These are phyloP conservation scores for Macrobrachium rosenbergii DNA, from an alignment of 1,140 invertebrate genomes.

Conservation along the genomic window DNA sequence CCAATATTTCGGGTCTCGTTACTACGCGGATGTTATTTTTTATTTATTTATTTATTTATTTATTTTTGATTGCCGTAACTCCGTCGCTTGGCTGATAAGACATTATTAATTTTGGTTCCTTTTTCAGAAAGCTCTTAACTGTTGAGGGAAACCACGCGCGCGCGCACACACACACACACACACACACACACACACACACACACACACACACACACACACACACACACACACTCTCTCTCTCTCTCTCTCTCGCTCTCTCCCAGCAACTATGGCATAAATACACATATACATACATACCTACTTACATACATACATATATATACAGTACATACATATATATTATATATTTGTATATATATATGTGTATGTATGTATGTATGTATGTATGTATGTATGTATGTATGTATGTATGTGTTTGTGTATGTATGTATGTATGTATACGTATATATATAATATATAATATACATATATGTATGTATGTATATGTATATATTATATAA, in stretches of 20 bases:
- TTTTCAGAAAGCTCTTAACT: too few relatives aligned
- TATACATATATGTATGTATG: constrained; percentile 15
- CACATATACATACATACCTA: neutral
- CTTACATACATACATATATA: neutral
- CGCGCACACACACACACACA: neutral
- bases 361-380: neutral
- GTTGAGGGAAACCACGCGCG: too few relatives aligned
- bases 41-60: too few relatives aligned
- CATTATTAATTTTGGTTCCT: too few relatives aligned
- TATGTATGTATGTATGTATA: neutral
- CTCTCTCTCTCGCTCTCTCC: too few relatives aligned
- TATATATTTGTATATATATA: constrained; percentile 2
- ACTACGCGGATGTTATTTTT: too few relatives aligned
- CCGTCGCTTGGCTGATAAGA: too few relatives aligned
- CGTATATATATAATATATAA: neutral
- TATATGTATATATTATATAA: constrained; percentile 12
- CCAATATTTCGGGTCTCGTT: too few relatives aligned
- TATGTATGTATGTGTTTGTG: neutral
- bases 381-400: neutral
- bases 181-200: neutral
- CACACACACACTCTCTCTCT: neutral
- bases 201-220: neutral
- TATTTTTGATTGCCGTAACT: too few relatives aligned
- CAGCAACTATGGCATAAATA: neutral
- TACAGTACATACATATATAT: neutral